Evolutionary conservation across 2,113 vertebrate species (phyloP).

Genomic region (Opisthocomus hoazin): DNA sequence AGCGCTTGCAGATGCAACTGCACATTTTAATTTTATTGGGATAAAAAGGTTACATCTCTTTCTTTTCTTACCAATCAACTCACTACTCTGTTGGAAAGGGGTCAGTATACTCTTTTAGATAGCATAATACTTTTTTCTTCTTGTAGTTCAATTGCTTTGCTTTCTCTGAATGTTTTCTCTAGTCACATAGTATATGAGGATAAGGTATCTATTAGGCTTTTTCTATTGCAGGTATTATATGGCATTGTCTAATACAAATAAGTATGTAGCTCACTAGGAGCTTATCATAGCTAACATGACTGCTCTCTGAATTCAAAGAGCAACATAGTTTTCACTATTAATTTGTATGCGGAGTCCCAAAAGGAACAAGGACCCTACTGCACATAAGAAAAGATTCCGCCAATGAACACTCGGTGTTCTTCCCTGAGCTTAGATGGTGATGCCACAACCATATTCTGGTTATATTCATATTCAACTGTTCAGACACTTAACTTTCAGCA

Average conservation of each 20-base stretch:
- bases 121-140: background rate
- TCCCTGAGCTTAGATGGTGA: background rate
- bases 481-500: background rate
- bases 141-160: background rate
- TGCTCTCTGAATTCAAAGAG: background rate
- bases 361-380: background rate
- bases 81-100: background rate
- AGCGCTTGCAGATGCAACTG: background rate
- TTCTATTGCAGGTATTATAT: background rate
- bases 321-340: background rate
- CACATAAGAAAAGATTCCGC: background rate
- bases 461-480: background rate
- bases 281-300: background rate
- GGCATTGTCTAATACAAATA: background rate
- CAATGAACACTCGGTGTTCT: background rate
- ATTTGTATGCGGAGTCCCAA: background rate
- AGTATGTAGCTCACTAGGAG: background rate
- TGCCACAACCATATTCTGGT: background rate
- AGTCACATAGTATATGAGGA: background rate
- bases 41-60: background rate
- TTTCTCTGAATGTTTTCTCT: background rate
- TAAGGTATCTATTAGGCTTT: background rate
- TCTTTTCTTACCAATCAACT: background rate
- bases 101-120: background rate
- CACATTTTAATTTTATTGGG: background rate